phyloP scores from a whole-genome alignment of 2,888 invertebrate species.

The Hirtodrosophila alboralis region DNA sequence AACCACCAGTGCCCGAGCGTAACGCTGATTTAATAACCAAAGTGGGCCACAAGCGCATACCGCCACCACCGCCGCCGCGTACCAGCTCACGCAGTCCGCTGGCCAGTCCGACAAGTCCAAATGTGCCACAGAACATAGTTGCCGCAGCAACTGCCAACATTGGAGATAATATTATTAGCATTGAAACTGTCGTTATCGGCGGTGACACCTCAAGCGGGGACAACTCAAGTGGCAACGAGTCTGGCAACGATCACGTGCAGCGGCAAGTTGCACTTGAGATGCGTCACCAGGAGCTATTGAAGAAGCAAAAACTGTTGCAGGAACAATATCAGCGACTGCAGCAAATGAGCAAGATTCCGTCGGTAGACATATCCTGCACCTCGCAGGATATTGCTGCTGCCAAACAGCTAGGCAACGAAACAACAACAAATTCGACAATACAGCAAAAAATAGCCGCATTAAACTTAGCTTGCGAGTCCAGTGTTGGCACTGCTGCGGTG shows the following conservation, averaged over 20 bases:
- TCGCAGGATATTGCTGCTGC: constrained; percentile 85
- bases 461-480: constrained; percentile 57
- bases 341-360: constrained; percentile 92
- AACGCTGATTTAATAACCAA: constrained; percentile 91
- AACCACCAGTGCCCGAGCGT: constrained; percentile 93
- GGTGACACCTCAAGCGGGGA: constrained; percentile 83
- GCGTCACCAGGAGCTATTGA: constrained; percentile 93
- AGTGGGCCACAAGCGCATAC: constrained; percentile 90
- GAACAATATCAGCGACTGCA: constrained; percentile 96
- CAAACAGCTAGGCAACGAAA: constrained; percentile 95
- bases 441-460: constrained; percentile 87
- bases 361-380: constrained; percentile 87
- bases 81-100: constrained; percentile 94
- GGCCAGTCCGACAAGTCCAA: constrained; percentile 92
- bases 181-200: constrained; percentile 36
- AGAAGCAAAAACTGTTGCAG: constrained; percentile 94
- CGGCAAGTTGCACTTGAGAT: constrained; percentile 92
- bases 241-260: constrained; percentile 89
- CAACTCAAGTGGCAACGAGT: constrained; percentile 90
- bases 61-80: constrained; percentile 96
- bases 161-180: constrained; percentile 72
- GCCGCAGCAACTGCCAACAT: constrained; percentile 64
- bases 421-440: constrained; percentile 90
- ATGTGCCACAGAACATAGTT: constrained; percentile 87
- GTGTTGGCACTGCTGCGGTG: constrained; percentile 54